Base-by-base conservation (phyloP, 1,140 invertebrate species). In the Calephelis nemesis region DNA sequence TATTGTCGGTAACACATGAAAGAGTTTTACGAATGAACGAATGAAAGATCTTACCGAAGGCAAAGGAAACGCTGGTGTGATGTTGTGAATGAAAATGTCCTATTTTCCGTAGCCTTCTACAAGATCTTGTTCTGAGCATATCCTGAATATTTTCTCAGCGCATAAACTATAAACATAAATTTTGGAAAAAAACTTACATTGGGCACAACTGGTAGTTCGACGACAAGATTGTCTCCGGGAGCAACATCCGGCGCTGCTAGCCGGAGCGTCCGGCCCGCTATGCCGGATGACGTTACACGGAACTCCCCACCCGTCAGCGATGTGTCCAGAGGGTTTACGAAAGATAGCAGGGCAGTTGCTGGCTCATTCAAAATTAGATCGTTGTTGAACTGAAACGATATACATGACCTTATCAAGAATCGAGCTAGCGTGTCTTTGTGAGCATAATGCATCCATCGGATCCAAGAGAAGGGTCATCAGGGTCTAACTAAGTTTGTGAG, bases 291-390 rank as follows among this genome's bases (percentile, higher is more conserved):
- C 67, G 95, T 95, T 69, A 96, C 92, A 63, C 94, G 93, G 78
- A 96, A 94, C 68, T 93, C 92, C 74, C 95, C 95, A 0, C 94
- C 91, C 0, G 94, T 95, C 42, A 97, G 78, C 0, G 73, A 68
- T 4, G 84, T 91, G 19, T 94, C 93, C 67, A 97, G 80, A 0
- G 96, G 95, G 86, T 97, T 97, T 64, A 87, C 92, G 75, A 97
- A 96, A 10, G 93, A 93, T 9, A 96, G 85, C 4, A 74, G 67
- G 0, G 79, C 80, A 0, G 68, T 77, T 0, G 74, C 54, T 47
- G 94, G 85, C 79, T 92, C 85, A 12, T 93, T 93, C n/a, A 95
- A 84, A 12, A 91, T 76, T 2, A 94, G 83, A 65, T 94, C 93
- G 11, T 87, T 92, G 64, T 93, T 91, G 66, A 95, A 93, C 95